Evolutionary conservation across 92 coral and sea anemone genomes (phyloP).

Genomic region (Pocillopora meandrina): DNA sequence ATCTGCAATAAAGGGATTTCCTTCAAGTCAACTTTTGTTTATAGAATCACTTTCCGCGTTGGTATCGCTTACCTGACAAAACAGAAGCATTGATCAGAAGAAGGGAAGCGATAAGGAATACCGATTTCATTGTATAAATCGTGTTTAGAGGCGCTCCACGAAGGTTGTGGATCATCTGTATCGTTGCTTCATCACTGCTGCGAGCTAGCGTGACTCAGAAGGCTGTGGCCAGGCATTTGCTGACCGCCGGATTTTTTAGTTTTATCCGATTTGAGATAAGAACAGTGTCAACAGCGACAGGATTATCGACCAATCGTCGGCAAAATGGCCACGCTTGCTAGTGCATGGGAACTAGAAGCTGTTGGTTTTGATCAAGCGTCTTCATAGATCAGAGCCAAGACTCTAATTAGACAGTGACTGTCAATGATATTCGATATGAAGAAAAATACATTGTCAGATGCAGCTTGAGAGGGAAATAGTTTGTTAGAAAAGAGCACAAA

Average conservation of each 20-base stretch:
- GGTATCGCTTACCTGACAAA: slow-evolving; percentile 32
- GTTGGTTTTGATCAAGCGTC: background rate
- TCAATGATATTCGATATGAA: background rate
- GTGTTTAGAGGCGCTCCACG: background rate
- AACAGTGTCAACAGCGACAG: background rate
- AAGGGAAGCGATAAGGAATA: slow-evolving; percentile 7
- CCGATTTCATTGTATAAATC: slow-evolving; percentile 12
- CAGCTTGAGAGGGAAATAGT: background rate
- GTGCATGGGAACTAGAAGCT: background rate
- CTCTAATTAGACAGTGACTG: too few species aligned
- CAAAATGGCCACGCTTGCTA: slow-evolving; percentile 2
- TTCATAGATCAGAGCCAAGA: background rate
- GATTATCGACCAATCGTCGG: slow-evolving; percentile 9
- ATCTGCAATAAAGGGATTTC: background rate
- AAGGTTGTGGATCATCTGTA: background rate
- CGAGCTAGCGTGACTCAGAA: slow-evolving; percentile 15
- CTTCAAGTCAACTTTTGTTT: background rate
- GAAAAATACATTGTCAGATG: background rate
- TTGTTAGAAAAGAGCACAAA: too few species aligned
- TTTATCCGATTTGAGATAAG: slow-evolving; percentile 24
- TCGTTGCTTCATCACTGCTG: background rate
- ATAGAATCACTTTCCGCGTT: background rate
- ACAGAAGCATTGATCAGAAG: slow-evolving; percentile 4
- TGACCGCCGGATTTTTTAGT: background rate
- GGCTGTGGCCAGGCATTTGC: background rate